phyloP scores from a whole-genome alignment of 2,888 invertebrate species.

The Lepidochitona cinerea region DNA sequence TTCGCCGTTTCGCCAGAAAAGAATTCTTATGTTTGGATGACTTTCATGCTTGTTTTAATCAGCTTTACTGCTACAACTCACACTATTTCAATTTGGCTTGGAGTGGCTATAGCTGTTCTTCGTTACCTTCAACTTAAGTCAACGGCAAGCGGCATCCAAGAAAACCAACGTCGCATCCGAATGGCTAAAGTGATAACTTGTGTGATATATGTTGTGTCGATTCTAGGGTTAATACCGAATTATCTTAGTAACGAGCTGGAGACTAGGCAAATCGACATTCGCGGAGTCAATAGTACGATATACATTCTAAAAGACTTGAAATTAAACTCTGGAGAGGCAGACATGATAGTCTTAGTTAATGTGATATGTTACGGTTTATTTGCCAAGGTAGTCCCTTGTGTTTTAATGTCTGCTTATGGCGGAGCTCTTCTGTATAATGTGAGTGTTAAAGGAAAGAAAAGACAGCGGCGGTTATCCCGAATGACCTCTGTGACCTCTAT shows the following conservation, averaged over 20 bases:
- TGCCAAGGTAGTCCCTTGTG: conserved; percentile 91
- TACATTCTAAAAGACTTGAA: conserved; percentile 47
- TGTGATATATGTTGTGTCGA: conserved; percentile 86
- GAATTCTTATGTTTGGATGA: conserved; percentile 66
- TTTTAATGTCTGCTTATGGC: conserved; percentile 81
- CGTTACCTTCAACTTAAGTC: conserved; percentile 76
- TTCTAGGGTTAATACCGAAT: conserved; percentile 87
- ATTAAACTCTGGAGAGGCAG: conserved; percentile 46
- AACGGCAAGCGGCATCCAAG: conserved; percentile 49
- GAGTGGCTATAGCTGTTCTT: conserved; percentile 93
- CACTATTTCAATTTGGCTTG: conserved; percentile 93
- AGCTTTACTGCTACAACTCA: conserved; percentile 90
- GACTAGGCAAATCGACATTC: not conserved
- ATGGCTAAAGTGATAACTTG: conserved; percentile 65
- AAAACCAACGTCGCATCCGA: conserved; percentile 42
- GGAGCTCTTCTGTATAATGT: conserved; percentile 65
- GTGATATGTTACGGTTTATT: conserved; percentile 78
- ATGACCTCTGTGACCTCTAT: conserved; percentile 37
- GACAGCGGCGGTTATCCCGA: conserved; percentile 45
- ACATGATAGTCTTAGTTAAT: conserved; percentile 46
- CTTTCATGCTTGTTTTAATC: conserved; percentile 80
- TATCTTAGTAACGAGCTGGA: conserved; percentile 84
- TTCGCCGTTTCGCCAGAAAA: conserved; percentile 44
- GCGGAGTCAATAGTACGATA: conserved; percentile 34
- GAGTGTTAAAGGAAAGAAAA: conserved; percentile 42